Percentiles rank a stretch among this genome's conserved stretches.
Evolutionary conservation across 2,888 invertebrate species (phyloP).

Genomic region (Kryphioiulus occultus): DNA sequence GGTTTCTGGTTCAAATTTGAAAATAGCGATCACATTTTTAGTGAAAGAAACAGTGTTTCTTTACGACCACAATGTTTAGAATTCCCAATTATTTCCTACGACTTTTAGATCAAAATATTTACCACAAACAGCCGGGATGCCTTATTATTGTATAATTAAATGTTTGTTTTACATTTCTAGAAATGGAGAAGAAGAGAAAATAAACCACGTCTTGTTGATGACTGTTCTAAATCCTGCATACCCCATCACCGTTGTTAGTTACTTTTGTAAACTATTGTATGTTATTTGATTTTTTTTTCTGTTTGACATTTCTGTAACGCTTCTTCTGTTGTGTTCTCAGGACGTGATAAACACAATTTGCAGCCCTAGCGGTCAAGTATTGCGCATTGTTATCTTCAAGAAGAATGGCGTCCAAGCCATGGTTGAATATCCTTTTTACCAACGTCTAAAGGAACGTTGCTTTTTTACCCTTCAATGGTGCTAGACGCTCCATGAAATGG

Average conservation of each 20-base stretch:
- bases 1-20: too few relatives aligned
- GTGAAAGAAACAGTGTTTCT: too few relatives aligned
- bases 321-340: constrained; percentile 68
- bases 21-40: too few relatives aligned
- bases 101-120: too few relatives aligned
- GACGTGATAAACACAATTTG: constrained; percentile 98
- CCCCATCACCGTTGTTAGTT: constrained; percentile 98
- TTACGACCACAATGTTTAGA: too few relatives aligned
- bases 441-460: too few relatives aligned
- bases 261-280: background rate
- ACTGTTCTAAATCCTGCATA: constrained; percentile 98
- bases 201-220: constrained; percentile 96
- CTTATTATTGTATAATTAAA: too few relatives aligned
- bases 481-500: background rate
- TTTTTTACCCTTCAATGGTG: constrained; percentile 25
- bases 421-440: constrained; percentile 96
- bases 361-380: constrained; percentile 91
- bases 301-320: background rate
- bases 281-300: background rate
- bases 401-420: constrained; percentile 98
- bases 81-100: too few relatives aligned
- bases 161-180: constrained; percentile 31
- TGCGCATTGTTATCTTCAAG: constrained; percentile 98
- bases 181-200: constrained; percentile 76
- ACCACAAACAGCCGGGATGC: too few relatives aligned